These are phyloP conservation scores for Lindbergichthys nudifrons DNA, from an alignment of 2,797 vertebrate species.

Conservation along the genomic window DNA sequence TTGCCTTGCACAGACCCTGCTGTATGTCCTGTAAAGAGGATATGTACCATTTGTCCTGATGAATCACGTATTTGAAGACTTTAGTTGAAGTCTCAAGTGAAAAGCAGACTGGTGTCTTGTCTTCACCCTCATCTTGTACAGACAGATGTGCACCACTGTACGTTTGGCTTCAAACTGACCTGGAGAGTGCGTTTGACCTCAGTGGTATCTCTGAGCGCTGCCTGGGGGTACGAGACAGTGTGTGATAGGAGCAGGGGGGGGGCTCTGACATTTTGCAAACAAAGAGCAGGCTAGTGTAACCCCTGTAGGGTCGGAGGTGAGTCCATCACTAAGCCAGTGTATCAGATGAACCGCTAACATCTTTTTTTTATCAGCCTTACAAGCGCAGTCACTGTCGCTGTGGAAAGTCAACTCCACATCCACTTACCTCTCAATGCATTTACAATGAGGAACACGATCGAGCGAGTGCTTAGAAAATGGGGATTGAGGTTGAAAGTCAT, in stretches of 20 bases:
- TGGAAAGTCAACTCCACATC: constrained; percentile 62
- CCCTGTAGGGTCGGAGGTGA: constrained; percentile 65
- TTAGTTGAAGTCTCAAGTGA: neutral
- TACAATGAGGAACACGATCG: constrained; percentile 54
- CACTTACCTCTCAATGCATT: constrained; percentile 66
- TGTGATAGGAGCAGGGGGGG: constrained; percentile 63
- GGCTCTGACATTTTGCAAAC: constrained; percentile 79
- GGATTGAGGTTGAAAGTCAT: constrained; percentile 28
- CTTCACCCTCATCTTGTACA: constrained; percentile 15
- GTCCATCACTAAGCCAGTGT: constrained; percentile 58
- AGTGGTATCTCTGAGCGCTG: constrained; percentile 49
- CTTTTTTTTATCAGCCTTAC: constrained; percentile 63
- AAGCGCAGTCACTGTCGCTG: constrained; percentile 38
- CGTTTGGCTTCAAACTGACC: constrained; percentile 42
- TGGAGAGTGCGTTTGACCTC: constrained; percentile 45
- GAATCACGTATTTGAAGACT: constrained; percentile 4
- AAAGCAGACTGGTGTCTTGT: constrained; percentile 17
- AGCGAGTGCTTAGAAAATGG: constrained; percentile 13
- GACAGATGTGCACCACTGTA: constrained; percentile 21
- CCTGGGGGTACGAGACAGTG: constrained; percentile 60
- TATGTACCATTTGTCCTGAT: neutral
- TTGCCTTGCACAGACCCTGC: no score
- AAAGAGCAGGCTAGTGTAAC: constrained; percentile 64
- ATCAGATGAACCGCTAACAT: constrained; percentile 78
- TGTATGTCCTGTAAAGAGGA: neutral